phyloP scores from a whole-genome alignment of 2,888 invertebrate genomes.

The Drosophila nigritarsus region DNA sequence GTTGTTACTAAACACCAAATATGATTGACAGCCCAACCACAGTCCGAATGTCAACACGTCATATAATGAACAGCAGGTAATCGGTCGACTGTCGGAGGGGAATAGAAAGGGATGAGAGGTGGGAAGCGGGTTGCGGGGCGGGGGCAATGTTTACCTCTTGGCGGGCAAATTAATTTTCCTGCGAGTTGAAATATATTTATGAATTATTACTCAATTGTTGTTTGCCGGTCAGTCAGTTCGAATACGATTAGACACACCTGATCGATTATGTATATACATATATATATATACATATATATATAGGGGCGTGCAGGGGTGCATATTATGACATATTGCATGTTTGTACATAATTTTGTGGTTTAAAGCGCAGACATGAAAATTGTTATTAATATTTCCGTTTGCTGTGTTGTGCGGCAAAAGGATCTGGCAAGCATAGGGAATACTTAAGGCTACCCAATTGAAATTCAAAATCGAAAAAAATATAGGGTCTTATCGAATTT shows the following conservation, averaged over 20 bases:
- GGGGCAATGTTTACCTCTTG: constrained; percentile 34
- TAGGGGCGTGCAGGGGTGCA: constrained; percentile 3
- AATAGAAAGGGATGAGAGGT: neutral
- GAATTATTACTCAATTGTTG: constrained; percentile 79
- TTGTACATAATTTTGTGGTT: constrained; percentile 74
- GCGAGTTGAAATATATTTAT: constrained; percentile 76
- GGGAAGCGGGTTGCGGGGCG: neutral
- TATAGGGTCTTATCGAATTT: neutral
- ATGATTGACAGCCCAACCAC: constrained; percentile 66
- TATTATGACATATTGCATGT: constrained; percentile 79
- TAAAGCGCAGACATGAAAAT: constrained; percentile 48
- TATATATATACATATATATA: neutral
- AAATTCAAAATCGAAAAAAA: constrained; percentile 39
- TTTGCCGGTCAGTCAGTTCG: constrained; percentile 20
- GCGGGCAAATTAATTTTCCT: constrained; percentile 73
- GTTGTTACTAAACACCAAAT: constrained; percentile 63
- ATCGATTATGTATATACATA: constrained; percentile 63
- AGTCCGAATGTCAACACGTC: constrained; percentile 76
- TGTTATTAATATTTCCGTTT: constrained; percentile 59
- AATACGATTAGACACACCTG: constrained; percentile 58
- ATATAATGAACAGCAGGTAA: constrained; percentile 62
- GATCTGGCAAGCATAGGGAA: constrained; percentile 16
- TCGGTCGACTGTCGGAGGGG: neutral
- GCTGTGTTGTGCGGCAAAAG: constrained; percentile 16
- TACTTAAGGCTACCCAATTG: constrained; percentile 46